Conservation (phyloP, 2,113 vertebrate species). For the Emydura subglobosa region DNA sequence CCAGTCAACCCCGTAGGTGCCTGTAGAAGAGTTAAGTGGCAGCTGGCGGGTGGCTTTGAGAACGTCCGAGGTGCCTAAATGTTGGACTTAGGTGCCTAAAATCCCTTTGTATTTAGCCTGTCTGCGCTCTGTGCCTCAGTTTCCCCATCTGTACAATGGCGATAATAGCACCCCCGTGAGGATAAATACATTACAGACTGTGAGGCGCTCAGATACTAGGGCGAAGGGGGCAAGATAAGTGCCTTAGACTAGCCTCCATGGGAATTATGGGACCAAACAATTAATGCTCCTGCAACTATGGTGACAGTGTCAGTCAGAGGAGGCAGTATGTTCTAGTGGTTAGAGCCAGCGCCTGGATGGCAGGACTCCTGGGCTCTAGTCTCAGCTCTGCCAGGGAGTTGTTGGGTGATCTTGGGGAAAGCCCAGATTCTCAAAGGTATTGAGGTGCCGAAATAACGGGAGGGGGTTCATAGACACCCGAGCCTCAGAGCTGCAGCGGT, state of each 20-base stretch:
- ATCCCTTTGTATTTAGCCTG: neutral
- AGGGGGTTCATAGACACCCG: too few species aligned
- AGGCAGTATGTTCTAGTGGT: neutral
- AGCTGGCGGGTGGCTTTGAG: too few species aligned
- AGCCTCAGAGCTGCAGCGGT: too few species aligned
- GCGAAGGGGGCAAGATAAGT: neutral
- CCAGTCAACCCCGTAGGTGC: neutral
- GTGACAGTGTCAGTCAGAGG: neutral
- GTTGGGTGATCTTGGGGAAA: too few species aligned
- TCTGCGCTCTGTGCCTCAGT: neutral
- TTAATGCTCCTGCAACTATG: neutral
- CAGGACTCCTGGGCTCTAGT: too few species aligned
- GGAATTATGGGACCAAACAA: neutral
- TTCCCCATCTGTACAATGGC: neutral
- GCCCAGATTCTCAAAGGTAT: too few species aligned
- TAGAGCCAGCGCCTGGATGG: too few species aligned
- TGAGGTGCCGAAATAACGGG: too few species aligned
- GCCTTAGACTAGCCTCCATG: neutral
- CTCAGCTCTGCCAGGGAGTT: too few species aligned
- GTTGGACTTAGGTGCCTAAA: neutral
- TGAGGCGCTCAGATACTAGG: neutral
- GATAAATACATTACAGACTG: neutral
- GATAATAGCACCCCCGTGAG: neutral
- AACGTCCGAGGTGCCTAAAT: too few species aligned
- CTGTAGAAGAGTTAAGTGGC: neutral